phyloP scores from a whole-genome alignment of 2,797 vertebrate genomes.

The Bufotes viridis region DNA sequence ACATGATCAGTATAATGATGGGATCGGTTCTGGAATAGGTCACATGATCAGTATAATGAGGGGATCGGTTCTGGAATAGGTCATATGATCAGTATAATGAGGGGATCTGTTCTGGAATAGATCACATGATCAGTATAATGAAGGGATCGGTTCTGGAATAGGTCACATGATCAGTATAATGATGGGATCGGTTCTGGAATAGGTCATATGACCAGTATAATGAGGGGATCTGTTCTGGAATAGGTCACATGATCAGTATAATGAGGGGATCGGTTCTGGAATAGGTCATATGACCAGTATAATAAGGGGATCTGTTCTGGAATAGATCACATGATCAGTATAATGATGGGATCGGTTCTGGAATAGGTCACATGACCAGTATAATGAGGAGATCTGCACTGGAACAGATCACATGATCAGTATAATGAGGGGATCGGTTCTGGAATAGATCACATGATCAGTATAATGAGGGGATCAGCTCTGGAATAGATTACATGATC shows the following conservation, averaged over 20 bases:
- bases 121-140: background rate
- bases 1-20: background rate
- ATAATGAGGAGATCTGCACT: background rate
- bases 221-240: background rate
- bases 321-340: no score
- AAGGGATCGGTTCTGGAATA: background rate
- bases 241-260: background rate
- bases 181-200: background rate
- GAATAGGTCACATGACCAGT: background rate
- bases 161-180: background rate
- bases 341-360: background rate
- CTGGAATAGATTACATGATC: background rate
- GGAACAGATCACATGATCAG: background rate
- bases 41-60: background rate
- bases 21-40: background rate
- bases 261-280: background rate
- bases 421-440: background rate
- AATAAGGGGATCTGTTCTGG: background rate
- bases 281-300: background rate
- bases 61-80: background rate
- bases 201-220: background rate
- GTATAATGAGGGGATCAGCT: background rate
- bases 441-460: background rate
- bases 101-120: background rate
- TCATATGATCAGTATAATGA: background rate